Conservation (phyloP, 2,113 vertebrate genomes). For the Hyperopisus bebe region DNA sequence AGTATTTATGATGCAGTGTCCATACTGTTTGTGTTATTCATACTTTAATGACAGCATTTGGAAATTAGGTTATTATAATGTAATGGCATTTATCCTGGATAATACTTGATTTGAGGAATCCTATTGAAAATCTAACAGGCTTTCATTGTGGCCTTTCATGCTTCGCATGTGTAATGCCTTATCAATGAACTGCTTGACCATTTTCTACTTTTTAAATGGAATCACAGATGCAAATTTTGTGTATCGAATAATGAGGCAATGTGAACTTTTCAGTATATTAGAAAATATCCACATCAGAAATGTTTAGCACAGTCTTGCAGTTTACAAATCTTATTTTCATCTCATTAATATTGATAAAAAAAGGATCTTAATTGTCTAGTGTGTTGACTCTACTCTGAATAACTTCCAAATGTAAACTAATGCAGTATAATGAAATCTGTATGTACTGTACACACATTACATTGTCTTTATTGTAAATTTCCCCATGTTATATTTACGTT, state of each 20-base stretch:
- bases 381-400: neutral
- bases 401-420: neutral
- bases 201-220: neutral
- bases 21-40: neutral
- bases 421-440: neutral
- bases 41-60: constrained; percentile 38
- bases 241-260: neutral
- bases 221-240: neutral
- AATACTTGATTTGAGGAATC: constrained; percentile 35
- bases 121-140: constrained; percentile 48
- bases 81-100: constrained; percentile 56
- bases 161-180: neutral
- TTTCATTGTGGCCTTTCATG: neutral
- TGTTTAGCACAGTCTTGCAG: neutral
- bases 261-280: neutral
- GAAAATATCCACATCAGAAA: neutral
- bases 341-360: neutral
- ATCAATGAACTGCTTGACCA: neutral
- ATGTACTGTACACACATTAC: neutral
- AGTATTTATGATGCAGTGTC: neutral
- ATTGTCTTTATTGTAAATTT: neutral
- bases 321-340: neutral
- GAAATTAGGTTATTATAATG: constrained; percentile 48
- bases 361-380: neutral
- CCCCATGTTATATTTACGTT: neutral